Percentiles rank a stretch among this genome's conserved stretches.
Evolutionary conservation across 2,113 vertebrate species (phyloP).

Genomic region (Anguilla japonica): DNA sequence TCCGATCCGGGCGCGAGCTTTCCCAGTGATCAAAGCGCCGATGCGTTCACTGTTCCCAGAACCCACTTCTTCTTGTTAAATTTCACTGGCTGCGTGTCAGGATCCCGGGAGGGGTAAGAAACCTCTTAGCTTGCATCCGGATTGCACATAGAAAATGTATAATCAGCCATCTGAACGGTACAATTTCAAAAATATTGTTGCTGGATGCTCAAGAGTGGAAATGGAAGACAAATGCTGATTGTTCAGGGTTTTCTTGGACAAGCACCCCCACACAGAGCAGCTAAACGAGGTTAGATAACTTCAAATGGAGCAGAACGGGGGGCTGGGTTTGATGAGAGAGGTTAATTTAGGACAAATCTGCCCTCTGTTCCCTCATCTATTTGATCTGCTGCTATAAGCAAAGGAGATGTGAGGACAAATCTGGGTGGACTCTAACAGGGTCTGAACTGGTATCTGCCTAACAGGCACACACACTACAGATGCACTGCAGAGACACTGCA

Average conservation of each 20-base stretch:
- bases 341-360: not conserved
- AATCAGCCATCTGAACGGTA: not conserved
- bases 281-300: not conserved
- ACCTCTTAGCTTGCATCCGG: not conserved
- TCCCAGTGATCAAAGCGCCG: constrained; percentile 6
- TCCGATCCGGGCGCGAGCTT: not conserved
- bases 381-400: not conserved
- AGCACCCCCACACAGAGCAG: not conserved
- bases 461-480: too few relatives aligned
- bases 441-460: too few relatives aligned
- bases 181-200: not conserved
- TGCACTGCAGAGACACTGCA: too few relatives aligned
- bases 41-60: not conserved
- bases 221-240: not conserved
- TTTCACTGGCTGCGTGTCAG: constrained; percentile 9
- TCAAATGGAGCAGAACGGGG: not conserved
- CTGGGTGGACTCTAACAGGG: too few relatives aligned
- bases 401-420: too few relatives aligned
- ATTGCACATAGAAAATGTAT: not conserved
- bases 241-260: not conserved
- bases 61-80: not conserved
- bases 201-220: not conserved
- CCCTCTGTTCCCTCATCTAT: not conserved
- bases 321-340: not conserved
- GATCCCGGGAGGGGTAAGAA: not conserved